Evolutionary conservation across 2,888 invertebrate genomes (phyloP), one percentile per base, ranked within the genome.

Genomic region (Tinea pellionella): DNA sequence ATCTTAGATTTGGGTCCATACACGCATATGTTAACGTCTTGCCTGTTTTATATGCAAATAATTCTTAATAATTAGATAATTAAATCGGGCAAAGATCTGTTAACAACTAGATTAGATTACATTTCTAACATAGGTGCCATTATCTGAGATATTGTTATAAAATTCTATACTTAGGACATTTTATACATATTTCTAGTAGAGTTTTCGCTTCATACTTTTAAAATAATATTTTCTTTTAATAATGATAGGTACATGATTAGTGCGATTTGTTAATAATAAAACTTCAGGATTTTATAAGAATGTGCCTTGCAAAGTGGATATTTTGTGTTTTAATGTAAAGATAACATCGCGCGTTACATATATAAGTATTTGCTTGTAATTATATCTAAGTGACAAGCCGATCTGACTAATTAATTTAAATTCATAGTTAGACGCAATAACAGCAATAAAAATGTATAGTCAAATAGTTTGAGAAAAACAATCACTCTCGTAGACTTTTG

Each of bases 221-320:
- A 37, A n/a, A 37, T 9, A 6, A n/a, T 9, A 37, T 6, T 37
- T 2, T 37, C n/a, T 37, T 37, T 12, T 37, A 12, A 37, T 37
- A 37, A 37, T 6, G 37, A 37, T 37, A 37, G 24, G 9, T 9
- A 37, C n/a, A 37, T 2, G 2, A 37, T 37, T 37, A 37, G 15
- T 47, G 47, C 47, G 24, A 53, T 53, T 16, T 9, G 53, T 53
- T 24, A 53, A 53, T 19, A 2, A 53, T 16, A 53, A 53, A 53
- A 53, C 8, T 74, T 80, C 86, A 83, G 86, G 83, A 86, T 87
- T 86, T 82, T 78, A 87, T 84, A 76, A 85, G 81, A 85, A 85
- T 87, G 86, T 87, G 86, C 86, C 86, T 87, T 87, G 86, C 86
- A 86, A 86, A 80, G 84, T 81, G 85, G 83, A 80, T 86, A 85